Conservation (phyloP, 1,140 invertebrate genomes). For the Vanessa atalanta region DNA sequence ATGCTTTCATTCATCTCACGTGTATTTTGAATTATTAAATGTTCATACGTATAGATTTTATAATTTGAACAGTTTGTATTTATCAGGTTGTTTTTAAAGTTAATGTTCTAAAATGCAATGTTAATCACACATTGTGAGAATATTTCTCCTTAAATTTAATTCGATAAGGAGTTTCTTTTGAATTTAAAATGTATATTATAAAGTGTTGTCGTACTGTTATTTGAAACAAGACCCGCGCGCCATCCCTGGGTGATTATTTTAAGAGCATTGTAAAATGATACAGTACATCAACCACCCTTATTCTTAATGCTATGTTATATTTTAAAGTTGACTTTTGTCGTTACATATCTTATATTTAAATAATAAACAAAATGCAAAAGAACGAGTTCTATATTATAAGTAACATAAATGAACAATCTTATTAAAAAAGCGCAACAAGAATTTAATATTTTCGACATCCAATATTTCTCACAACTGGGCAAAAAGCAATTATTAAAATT, state of each 20-base stretch:
- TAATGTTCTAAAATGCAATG: too few species aligned
- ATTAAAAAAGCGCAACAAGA: too few species aligned
- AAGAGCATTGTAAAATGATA: slow-evolving; percentile 34
- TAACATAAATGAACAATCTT: too few species aligned
- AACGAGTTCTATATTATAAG: too few species aligned
- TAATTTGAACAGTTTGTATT: neutral
- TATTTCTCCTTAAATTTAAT: neutral
- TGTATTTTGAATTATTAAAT: too few species aligned
- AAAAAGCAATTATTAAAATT: too few species aligned
- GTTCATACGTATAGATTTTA: neutral
- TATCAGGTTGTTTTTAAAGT: too few species aligned
- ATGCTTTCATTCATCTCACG: too few species aligned
- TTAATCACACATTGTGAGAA: too few species aligned
- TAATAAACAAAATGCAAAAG: neutral
- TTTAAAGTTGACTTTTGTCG: slow-evolving; percentile 17
- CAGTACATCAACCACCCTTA: slow-evolving; percentile 11
- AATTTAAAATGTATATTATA: slow-evolving; percentile 20
- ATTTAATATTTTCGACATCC: too few species aligned
- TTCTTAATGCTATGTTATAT: slow-evolving; percentile 17
- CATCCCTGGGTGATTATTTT: slow-evolving; percentile 20
- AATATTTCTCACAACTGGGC: too few species aligned
- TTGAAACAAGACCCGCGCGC: slow-evolving; percentile 1
- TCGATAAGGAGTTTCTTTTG: neutral
- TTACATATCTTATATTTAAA: neutral
- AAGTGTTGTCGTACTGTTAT: slow-evolving; percentile 13